Evolutionary conservation across 2,888 invertebrate genomes (phyloP).

Genomic region (Toxonevra muliebris): DNA sequence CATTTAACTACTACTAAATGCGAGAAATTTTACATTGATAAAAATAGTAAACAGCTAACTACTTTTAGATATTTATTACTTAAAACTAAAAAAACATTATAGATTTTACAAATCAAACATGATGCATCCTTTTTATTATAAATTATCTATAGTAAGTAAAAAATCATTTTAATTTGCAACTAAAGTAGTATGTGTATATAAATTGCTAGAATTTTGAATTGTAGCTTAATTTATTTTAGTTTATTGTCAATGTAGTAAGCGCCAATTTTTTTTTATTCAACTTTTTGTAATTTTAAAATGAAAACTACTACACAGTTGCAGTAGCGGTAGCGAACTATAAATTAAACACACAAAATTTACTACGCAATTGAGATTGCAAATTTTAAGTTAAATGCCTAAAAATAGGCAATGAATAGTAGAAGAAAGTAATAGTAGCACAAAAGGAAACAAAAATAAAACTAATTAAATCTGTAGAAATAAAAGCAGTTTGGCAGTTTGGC

Average conservation of each 20-base stretch:
- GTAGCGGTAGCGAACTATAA: too few relatives aligned
- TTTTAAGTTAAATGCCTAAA: conserved; percentile 20
- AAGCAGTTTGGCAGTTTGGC: conserved; percentile 61
- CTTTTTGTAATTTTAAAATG: too few relatives aligned
- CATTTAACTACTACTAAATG: too few relatives aligned
- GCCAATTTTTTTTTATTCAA: too few relatives aligned
- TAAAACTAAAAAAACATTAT: neutral
- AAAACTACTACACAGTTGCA: too few relatives aligned
- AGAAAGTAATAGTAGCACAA: conserved; percentile 2
- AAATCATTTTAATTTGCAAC: too few relatives aligned
- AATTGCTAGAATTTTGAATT: too few relatives aligned
- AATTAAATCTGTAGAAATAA: conserved; percentile 35
- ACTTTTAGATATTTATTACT: neutral
- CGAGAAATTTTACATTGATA: too few relatives aligned
- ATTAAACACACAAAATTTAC: neutral
- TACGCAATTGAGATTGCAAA: neutral
- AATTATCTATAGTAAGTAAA: neutral
- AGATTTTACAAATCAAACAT: conserved; percentile 3
- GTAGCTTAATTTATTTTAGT: too few relatives aligned
- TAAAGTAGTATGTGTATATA: too few relatives aligned
- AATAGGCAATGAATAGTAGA: conserved; percentile 31
- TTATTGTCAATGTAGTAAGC: too few relatives aligned
- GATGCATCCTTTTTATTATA: conserved; percentile 15
- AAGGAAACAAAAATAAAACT: conserved; percentile 30
- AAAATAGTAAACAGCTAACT: too few relatives aligned